Percentiles rank a stretch among this genome's conserved stretches.
phyloP scores from a whole-genome alignment of 2,113 vertebrate species.

The Microcebus griseorufus region DNA sequence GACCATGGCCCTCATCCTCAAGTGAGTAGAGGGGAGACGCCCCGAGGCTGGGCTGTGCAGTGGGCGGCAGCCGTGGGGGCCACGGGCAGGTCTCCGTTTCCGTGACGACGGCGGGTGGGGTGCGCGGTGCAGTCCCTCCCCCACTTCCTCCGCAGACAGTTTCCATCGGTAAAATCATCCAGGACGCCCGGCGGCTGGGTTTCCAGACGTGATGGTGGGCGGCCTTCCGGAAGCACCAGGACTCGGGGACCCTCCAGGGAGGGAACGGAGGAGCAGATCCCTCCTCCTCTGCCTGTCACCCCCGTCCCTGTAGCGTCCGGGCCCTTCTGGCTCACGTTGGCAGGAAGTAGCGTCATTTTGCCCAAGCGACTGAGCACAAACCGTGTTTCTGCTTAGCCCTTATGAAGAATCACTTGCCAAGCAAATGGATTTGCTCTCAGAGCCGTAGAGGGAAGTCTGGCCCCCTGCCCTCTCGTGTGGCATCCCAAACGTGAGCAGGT shows the following conservation, averaged over 20 bases:
- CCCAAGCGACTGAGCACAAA: fast-evolving
- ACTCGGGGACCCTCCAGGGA: neutral
- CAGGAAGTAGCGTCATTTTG: fast-evolving
- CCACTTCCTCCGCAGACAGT: fast-evolving
- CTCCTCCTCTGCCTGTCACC: neutral
- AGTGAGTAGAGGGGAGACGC: neutral
- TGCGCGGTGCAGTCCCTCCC: too few species aligned
- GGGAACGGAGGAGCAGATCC: fast-evolving
- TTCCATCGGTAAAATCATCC: neutral
- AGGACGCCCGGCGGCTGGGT: fast-evolving
- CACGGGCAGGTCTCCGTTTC: fast-evolving
- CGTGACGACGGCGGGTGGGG: fast-evolving
- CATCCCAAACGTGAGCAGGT: too few species aligned
- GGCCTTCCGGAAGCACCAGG: neutral
- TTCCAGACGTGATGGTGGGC: fast-evolving
- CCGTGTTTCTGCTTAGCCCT: neutral
- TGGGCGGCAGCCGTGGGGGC: fast-evolving
- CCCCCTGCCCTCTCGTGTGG: fast-evolving
- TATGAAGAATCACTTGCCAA: too few species aligned
- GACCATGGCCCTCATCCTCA: too few species aligned
- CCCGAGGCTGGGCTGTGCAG: fast-evolving
- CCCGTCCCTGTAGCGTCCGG: fast-evolving
- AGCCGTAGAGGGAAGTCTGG: too few species aligned
- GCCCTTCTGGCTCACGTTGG: neutral
- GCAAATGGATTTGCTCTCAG: too few species aligned